A percentile compares a stretch with the other conserved stretches of the same genome.
Conservation (phyloP, 2,113 vertebrate species). For the Myotis yumanensis region DNA sequence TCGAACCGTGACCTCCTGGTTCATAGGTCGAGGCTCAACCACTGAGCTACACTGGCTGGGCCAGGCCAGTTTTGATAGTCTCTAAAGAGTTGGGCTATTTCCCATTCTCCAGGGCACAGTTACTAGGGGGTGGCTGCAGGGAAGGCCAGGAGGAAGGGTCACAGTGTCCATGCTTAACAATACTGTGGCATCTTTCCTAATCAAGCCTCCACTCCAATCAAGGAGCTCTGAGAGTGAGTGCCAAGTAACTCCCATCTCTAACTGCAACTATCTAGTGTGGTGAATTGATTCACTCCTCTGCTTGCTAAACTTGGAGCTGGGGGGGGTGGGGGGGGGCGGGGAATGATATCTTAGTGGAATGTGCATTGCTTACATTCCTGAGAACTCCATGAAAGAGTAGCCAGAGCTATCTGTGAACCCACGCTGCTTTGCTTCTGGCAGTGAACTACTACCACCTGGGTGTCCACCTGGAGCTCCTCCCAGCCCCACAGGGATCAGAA, state of each 20-base stretch:
- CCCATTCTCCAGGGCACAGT: neutral
- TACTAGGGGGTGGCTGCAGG: neutral
- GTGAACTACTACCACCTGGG: neutral
- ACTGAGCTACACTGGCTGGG: too few species aligned
- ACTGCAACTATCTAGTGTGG: neutral
- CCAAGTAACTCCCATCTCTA: neutral
- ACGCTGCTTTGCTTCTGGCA: neutral
- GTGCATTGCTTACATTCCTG: neutral
- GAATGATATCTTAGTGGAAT: neutral
- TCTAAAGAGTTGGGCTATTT: neutral
- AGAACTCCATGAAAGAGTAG: neutral
- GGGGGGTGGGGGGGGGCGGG: too few species aligned
- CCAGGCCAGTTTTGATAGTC: neutral
- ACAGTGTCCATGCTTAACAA: neutral
- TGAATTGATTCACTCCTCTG: neutral
- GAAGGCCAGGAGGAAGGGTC: neutral
- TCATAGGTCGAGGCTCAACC: too few species aligned
- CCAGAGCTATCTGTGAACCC: slow-evolving; percentile 6
- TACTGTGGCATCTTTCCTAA: neutral
- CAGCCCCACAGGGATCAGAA: slow-evolving; percentile 7
- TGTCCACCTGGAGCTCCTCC: neutral
- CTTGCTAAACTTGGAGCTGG: neutral
- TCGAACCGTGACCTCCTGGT: too few species aligned
- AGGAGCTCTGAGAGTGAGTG: neutral
- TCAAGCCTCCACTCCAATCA: neutral